Percentiles rank a stretch among this genome's conserved stretches.
Evolutionary conservation across 2,888 invertebrate genomes (phyloP).

Genomic region (Clitarchus hookeri): DNA sequence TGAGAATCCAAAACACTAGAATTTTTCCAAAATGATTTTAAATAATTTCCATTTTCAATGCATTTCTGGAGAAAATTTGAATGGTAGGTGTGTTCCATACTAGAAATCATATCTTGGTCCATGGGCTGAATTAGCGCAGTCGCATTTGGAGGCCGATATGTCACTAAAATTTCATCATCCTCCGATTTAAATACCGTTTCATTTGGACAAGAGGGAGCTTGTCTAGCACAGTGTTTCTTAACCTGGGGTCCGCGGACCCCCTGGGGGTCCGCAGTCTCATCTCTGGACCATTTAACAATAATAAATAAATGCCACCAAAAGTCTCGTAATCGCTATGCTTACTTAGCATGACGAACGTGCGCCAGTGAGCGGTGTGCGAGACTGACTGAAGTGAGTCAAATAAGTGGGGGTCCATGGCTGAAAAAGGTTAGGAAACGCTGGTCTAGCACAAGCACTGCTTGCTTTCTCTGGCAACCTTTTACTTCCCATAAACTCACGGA

Average conservation of each 20-base stretch:
- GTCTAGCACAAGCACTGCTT: slow-evolving; percentile 16
- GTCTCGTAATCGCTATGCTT: too few relatives aligned
- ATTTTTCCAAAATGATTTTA: not conserved
- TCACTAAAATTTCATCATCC: not conserved
- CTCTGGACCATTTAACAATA: too few relatives aligned
- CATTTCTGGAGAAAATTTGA: not conserved
- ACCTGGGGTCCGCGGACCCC: too few relatives aligned
- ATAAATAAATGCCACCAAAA: too few relatives aligned
- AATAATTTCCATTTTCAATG: not conserved
- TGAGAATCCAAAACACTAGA: not conserved
- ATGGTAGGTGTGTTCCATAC: not conserved
- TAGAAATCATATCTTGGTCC: not conserved
- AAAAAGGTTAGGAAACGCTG: too few relatives aligned
- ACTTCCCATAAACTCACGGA: not conserved
- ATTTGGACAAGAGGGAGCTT: not conserved
- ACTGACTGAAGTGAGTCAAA: too few relatives aligned
- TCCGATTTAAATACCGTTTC: not conserved
- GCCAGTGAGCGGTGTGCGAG: too few relatives aligned
- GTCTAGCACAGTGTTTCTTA: too few relatives aligned
- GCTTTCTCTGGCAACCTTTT: not conserved
- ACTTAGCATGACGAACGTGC: too few relatives aligned
- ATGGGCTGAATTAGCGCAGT: slow-evolving; percentile 4
- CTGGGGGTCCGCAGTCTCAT: too few relatives aligned
- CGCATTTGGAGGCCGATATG: not conserved
- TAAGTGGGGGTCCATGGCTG: too few relatives aligned